Evolutionary conservation across 2,888 invertebrate genomes (phyloP).

Genomic region (Scaptomyza caliginosa): DNA sequence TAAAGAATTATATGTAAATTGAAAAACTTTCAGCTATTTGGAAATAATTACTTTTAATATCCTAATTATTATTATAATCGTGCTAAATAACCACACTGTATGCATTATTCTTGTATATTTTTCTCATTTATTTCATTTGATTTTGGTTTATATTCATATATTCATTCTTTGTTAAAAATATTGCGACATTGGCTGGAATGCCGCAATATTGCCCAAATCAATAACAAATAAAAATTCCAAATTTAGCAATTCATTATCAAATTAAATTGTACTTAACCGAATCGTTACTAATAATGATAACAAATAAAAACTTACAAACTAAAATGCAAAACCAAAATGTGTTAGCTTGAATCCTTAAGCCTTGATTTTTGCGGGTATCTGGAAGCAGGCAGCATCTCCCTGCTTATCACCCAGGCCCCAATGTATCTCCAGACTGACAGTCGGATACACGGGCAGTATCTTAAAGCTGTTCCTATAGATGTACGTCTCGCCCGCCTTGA

Average conservation of each 20-base stretch:
- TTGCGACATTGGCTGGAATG: conserved; percentile 73
- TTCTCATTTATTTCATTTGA: not conserved
- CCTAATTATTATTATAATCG: conserved; percentile 13
- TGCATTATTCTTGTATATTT: conserved; percentile 11
- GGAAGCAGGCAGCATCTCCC: conserved; percentile 87
- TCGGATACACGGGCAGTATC: conserved; percentile 85
- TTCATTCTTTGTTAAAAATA: conserved; percentile 18
- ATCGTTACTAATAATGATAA: conserved; percentile 40
- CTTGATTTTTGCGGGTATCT: conserved; percentile 88
- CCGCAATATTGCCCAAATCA: conserved; percentile 59
- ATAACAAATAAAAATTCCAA: conserved; percentile 13
- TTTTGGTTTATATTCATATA: too few relatives aligned
- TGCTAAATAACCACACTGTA: conserved; percentile 19
- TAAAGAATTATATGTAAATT: conserved; percentile 41
- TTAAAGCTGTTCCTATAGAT: conserved; percentile 88
- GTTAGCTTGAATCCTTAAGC: conserved; percentile 64
- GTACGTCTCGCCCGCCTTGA: conserved; percentile 88
- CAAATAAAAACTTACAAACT: conserved; percentile 50
- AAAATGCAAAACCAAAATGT: conserved; percentile 25
- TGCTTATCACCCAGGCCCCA: conserved; percentile 86
- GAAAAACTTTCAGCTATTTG: conserved; percentile 20
- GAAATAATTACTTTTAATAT: conserved; percentile 19
- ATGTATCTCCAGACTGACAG: conserved; percentile 86
- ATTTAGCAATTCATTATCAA: conserved; percentile 23
- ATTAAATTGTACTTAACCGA: conserved; percentile 47